phyloP scores from a whole-genome alignment of 2,113 vertebrate species.

The Dolichallabes microphthalmus region DNA sequence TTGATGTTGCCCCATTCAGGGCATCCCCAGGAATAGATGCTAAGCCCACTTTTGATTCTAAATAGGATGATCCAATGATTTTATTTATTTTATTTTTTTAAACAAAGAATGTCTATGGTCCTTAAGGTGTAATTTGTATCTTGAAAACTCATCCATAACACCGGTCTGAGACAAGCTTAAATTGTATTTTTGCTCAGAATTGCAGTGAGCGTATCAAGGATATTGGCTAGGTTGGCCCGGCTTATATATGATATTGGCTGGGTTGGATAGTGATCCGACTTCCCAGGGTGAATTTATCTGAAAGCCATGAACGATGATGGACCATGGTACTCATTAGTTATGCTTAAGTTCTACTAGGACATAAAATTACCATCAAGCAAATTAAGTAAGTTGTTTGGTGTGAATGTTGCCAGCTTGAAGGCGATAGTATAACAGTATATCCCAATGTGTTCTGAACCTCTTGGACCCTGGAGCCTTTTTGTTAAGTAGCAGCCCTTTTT shows the following conservation, averaged over 20 bases:
- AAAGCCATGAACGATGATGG: neutral
- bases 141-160: neutral
- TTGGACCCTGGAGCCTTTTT: neutral
- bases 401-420: neutral
- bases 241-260: no score
- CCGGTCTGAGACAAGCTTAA: neutral
- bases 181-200: neutral
- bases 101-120: neutral
- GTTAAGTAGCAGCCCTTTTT: neutral
- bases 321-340: neutral
- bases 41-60: neutral
- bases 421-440: neutral
- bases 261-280: neutral
- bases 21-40: no score
- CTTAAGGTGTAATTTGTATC: neutral
- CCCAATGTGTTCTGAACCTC: no score
- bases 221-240: neutral
- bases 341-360: neutral
- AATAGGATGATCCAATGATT: neutral
- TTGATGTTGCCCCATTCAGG: no score
- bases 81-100: neutral
- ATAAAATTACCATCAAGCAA: neutral
- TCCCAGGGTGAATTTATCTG: conserved; percentile 1
- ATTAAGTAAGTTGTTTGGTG: neutral
- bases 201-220: neutral